phyloP scores from a whole-genome alignment of 2,113 vertebrate genomes.

The Aptenodytes forsteri region DNA sequence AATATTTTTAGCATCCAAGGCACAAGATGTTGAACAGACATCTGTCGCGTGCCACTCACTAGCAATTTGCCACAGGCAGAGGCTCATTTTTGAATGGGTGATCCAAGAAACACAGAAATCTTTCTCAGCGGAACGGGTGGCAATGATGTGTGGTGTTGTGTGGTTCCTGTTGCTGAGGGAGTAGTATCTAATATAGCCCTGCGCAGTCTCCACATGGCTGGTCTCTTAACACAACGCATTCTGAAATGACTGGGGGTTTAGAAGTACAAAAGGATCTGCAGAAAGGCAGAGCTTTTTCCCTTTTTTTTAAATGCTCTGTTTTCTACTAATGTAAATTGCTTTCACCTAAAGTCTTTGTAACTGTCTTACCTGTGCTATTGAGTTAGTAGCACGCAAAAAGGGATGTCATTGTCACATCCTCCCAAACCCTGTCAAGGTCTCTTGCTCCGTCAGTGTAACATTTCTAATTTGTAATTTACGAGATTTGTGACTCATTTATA shows the following conservation, averaged over 20 bases:
- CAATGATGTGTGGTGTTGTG: not conserved
- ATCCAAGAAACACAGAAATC: not conserved
- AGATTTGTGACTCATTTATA: not conserved
- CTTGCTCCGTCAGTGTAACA: not conserved
- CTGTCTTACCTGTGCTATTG: not conserved
- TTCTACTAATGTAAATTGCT: not conserved
- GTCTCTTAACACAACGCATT: not conserved
- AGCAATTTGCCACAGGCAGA: not conserved
- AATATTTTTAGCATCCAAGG: not conserved
- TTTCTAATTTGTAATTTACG: not conserved
- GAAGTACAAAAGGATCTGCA: not conserved
- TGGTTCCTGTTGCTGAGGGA: not conserved
- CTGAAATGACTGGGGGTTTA: not conserved
- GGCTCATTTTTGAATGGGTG: not conserved
- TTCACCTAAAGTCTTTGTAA: not conserved
- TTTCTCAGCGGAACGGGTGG: not conserved
- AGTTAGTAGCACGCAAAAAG: not conserved
- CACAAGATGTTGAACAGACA: not conserved
- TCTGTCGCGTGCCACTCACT: not conserved
- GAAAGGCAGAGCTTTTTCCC: not conserved
- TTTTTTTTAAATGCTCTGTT: not conserved
- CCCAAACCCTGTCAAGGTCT: not conserved
- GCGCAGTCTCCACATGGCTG: not conserved
- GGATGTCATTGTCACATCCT: not conserved
- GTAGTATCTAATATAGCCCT: not conserved